These are phyloP conservation scores for Mythimna pallens DNA, from an alignment of 2,888 invertebrate species.

Conservation along the genomic window DNA sequence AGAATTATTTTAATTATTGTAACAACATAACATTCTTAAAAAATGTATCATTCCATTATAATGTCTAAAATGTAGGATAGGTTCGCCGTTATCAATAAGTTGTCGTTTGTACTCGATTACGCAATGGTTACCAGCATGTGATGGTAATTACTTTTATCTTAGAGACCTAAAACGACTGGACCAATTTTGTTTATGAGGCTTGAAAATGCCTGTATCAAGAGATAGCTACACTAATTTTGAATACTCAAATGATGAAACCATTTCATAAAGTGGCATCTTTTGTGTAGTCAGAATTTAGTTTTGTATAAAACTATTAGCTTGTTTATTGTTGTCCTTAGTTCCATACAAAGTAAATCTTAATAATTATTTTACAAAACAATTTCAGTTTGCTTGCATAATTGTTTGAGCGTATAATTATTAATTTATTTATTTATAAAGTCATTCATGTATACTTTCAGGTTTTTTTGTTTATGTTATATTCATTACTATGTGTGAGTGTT, in stretches of 20 bases:
- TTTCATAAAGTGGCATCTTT: constrained; percentile 33
- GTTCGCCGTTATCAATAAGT: constrained; percentile 84
- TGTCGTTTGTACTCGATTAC: constrained; percentile 65
- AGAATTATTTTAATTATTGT: constrained; percentile 74
- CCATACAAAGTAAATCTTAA: constrained; percentile 55
- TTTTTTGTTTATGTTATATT: constrained; percentile 73
- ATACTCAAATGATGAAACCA: constrained; percentile 31
- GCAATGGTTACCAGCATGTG: constrained; percentile 47
- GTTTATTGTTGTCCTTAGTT: constrained; percentile 57
- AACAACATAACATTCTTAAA: constrained; percentile 88
- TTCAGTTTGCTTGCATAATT: constrained; percentile 81
- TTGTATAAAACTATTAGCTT: constrained; percentile 47
- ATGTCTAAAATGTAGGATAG: constrained; percentile 89
- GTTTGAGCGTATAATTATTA: constrained; percentile 79
- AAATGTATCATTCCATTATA: constrained; percentile 90
- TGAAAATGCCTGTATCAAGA: constrained; percentile 40
- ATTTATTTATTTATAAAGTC: constrained; percentile 79
- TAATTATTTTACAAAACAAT: constrained; percentile 42
- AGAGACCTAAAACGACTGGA: constrained; percentile 58
- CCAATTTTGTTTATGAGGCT: constrained; percentile 62
- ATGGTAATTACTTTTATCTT: constrained; percentile 50
- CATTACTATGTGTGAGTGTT: constrained; percentile 79
- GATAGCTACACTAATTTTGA: constrained; percentile 43
- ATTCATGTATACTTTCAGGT: constrained; percentile 79
- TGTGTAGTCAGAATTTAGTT: constrained; percentile 52